A percentile compares a stretch with the other conserved stretches of the same genome.
These are phyloP conservation scores for Achroia grisella DNA, from an alignment of 1,140 invertebrate genomes.

Conservation along the genomic window DNA sequence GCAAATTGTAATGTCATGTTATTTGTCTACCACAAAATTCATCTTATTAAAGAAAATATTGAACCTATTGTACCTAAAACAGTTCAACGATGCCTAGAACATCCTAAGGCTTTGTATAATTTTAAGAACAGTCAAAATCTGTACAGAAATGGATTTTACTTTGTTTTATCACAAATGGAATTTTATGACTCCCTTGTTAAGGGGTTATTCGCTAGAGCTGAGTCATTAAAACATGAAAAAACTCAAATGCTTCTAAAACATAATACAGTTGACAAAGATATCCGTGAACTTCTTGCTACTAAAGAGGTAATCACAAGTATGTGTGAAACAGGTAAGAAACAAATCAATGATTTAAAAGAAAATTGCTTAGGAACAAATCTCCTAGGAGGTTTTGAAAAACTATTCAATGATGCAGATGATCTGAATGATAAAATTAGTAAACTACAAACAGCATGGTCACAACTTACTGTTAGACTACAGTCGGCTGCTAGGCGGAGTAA, in stretches of 20 bases:
- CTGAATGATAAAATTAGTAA: constrained; percentile 48
- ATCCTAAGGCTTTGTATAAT: constrained; percentile 57
- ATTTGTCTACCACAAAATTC: constrained; percentile 60
- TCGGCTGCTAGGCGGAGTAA: constrained; percentile 60
- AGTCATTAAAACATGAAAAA: constrained; percentile 58
- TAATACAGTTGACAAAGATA: constrained; percentile 57
- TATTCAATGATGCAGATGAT: constrained; percentile 49
- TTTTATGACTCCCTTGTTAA: constrained; percentile 56
- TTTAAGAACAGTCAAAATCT: constrained; percentile 58
- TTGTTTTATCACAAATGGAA: constrained; percentile 61
- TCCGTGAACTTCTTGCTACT: constrained; percentile 56
- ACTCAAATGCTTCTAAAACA: constrained; percentile 54
- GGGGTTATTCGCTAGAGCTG: constrained; percentile 50
- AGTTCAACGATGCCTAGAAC: constrained; percentile 61
- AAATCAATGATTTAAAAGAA: constrained; percentile 42
- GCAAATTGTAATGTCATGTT: constrained; percentile 42
- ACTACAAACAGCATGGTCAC: constrained; percentile 51
- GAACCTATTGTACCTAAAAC: constrained; percentile 56
- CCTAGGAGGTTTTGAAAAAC: constrained; percentile 50
- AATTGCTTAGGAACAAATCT: constrained; percentile 40
- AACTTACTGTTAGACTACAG: constrained; percentile 50
- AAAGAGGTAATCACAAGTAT: constrained; percentile 46
- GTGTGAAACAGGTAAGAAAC: constrained; percentile 41
- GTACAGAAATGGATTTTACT: constrained; percentile 56
- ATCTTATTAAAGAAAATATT: constrained; percentile 45